phyloP scores from a whole-genome alignment of 2,797 vertebrate genomes.

The Petrocephalus schoutedeni region DNA sequence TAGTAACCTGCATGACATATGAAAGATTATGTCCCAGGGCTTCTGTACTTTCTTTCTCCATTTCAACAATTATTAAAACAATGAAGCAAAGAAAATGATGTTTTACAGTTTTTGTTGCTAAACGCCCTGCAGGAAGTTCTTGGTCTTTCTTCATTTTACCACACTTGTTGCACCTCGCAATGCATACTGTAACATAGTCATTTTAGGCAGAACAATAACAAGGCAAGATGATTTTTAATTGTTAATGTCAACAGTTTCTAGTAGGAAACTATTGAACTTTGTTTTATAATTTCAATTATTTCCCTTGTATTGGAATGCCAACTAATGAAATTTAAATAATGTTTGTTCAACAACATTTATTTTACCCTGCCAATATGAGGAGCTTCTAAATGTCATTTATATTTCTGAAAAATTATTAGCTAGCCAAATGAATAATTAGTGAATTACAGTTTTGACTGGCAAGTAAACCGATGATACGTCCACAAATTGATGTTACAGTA shows the following conservation, averaged over 20 bases:
- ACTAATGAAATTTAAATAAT: neutral
- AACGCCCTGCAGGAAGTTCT: neutral
- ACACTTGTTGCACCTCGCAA: neutral
- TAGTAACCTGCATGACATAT: neutral
- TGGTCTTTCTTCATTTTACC: neutral
- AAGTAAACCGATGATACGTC: neutral
- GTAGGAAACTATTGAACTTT: neutral
- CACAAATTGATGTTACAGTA: neutral
- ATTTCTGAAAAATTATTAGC: neutral
- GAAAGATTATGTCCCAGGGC: neutral
- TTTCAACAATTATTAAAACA: neutral
- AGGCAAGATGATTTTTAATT: neutral
- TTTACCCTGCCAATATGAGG: neutral
- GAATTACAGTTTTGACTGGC: neutral
- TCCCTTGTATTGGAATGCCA: neutral
- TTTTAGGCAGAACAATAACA: neutral
- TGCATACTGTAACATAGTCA: neutral
- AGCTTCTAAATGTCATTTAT: neutral
- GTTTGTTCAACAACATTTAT: neutral
- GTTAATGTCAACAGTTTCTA: neutral
- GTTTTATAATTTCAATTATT: neutral
- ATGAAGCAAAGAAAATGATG: neutral
- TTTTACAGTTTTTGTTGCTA: neutral
- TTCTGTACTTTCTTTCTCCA: neutral
- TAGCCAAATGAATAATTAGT: neutral